These are phyloP conservation scores for Aldabrachelys gigantea DNA, from an alignment of 2,113 vertebrate genomes.

Conservation along the genomic window DNA sequence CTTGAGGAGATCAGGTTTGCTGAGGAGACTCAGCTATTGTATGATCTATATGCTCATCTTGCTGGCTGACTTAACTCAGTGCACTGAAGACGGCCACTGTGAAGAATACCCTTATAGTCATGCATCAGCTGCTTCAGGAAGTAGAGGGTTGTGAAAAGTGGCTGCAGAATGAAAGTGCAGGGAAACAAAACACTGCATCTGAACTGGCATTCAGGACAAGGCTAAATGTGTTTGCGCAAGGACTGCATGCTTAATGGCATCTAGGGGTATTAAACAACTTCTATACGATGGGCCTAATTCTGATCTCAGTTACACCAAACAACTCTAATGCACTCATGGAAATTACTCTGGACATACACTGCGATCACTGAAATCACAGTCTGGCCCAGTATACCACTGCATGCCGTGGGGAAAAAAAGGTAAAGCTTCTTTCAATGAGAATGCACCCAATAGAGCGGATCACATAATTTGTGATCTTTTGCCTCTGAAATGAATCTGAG, in stretches of 20 bases:
- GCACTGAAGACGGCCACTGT: not conserved
- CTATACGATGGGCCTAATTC: not conserved
- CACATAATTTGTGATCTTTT: not conserved
- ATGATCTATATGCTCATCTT: not conserved
- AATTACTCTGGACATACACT: not conserved
- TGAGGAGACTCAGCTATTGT: not conserved
- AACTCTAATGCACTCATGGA: not conserved
- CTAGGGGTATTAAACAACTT: not conserved
- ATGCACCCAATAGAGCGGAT: not conserved
- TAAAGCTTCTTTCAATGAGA: not conserved
- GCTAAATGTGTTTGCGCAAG: not conserved
- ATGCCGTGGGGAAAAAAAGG: not conserved
- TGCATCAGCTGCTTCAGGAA: not conserved
- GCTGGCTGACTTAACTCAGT: not conserved
- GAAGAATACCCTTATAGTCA: not conserved
- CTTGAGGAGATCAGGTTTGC: not conserved
- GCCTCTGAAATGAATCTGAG: not conserved
- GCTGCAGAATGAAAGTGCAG: not conserved
- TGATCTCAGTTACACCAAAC: not conserved
- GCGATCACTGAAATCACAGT: not conserved
- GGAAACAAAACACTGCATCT: not conserved
- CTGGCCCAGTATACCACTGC: not conserved
- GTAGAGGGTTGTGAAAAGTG: not conserved
- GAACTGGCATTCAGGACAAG: not conserved
- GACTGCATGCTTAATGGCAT: fast-evolving